phyloP scores from a whole-genome alignment of 92 coral and sea anemone genomes.

The Zoanthus sociatus region DNA sequence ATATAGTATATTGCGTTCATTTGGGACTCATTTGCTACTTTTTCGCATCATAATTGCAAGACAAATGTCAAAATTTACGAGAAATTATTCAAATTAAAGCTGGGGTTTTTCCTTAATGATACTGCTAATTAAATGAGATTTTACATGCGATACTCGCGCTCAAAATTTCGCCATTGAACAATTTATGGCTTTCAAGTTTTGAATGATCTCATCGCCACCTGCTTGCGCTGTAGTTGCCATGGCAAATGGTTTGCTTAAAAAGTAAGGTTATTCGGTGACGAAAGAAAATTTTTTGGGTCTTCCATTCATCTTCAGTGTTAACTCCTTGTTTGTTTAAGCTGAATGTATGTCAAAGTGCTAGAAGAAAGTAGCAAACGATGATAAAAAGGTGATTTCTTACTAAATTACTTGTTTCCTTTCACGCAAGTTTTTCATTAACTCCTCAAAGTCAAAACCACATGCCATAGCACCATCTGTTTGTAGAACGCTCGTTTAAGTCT shows the following conservation, averaged over 20 bases:
- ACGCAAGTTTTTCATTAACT: slow-evolving; percentile 32
- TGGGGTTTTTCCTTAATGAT: background rate
- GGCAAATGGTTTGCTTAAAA: background rate
- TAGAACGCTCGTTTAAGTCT: background rate
- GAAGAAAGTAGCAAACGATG: slow-evolving; percentile 31
- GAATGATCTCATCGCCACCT: slow-evolving; percentile 48
- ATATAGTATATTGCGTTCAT: too few species aligned
- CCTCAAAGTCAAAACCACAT: slow-evolving; percentile 24
- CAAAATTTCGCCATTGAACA: slow-evolving; percentile 18
- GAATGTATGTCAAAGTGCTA: slow-evolving; percentile 23
- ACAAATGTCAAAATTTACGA: background rate
- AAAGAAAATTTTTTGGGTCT: background rate
- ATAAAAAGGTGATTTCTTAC: slow-evolving; percentile 46
- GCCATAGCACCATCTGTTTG: slow-evolving; percentile 42
- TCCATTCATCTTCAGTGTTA: slow-evolving; percentile 11
- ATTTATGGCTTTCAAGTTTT: slow-evolving; percentile 27
- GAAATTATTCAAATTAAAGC: background rate
- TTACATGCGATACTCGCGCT: slow-evolving; percentile 19
- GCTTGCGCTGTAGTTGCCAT: slow-evolving; percentile 14
- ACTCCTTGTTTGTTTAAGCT: slow-evolving; percentile 1
- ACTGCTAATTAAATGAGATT: slow-evolving; percentile 27
- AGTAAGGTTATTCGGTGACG: slow-evolving; percentile 14
- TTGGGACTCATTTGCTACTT: background rate
- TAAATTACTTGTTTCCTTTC: slow-evolving; percentile 7
- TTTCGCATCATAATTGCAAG: too few species aligned